These are phyloP conservation scores for Odontomachus brunneus DNA, from an alignment of 1,140 invertebrate genomes.

Conservation along the genomic window DNA sequence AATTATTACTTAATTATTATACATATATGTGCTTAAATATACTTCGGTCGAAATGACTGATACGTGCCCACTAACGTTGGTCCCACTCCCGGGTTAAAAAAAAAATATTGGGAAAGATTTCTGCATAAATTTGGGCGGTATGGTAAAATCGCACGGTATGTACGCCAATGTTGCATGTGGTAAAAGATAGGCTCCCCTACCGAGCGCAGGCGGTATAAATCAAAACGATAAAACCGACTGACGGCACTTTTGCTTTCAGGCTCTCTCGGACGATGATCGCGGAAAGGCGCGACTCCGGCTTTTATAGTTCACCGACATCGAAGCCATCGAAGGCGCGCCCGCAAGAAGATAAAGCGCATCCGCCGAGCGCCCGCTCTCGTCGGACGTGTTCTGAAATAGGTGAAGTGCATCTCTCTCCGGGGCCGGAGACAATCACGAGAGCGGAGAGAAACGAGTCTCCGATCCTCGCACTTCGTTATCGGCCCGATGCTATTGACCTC, in stretches of 20 bases:
- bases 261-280: constrained; percentile 2
- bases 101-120: no score
- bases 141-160: neutral
- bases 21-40: no score
- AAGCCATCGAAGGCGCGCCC: constrained; percentile 8
- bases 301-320: constrained; percentile 40
- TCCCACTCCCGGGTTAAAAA: no score
- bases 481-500: constrained; percentile 67
- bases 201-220: neutral
- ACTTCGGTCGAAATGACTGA: no score
- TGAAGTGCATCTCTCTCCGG: constrained; percentile 45
- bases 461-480: constrained; percentile 65
- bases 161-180: neutral
- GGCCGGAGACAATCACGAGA: constrained; percentile 44
- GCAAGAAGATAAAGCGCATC: constrained; percentile 51
- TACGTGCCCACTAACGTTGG: no score
- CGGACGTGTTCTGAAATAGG: constrained; percentile 62
- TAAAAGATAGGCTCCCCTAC: neutral
- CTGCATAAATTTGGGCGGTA: neutral
- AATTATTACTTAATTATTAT: no score
- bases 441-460: constrained; percentile 46
- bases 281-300: constrained; percentile 28
- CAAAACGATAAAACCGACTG: constrained; percentile 7
- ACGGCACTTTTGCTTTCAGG: constrained; percentile 25
- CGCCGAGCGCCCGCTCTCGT: neutral